Base-by-base conservation (phyloP, 2,113 vertebrate species). In the Scatophagus argus region DNA sequence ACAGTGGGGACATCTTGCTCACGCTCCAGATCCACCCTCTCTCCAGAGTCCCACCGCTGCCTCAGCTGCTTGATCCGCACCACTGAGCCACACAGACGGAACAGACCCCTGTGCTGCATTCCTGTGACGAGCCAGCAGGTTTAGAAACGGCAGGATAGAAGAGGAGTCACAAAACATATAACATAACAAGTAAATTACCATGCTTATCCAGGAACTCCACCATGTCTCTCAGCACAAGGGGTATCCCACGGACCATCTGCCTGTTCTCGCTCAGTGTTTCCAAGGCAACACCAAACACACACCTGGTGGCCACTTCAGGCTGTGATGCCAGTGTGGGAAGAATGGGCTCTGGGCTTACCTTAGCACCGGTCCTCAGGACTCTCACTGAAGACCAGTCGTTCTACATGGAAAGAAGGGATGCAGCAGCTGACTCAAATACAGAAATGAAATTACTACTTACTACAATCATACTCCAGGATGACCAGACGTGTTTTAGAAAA, bases 1-100 rank as follows among this genome's bases (percentile, higher is more conserved):
- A 95, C 94, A n/a, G 92, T 94, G 70, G 94, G 81, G 55, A 96
- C 86, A 51, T 96, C 95, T 38, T 85, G 92, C 39, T 95, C 94
- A 8, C 74, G 86, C 67, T 90, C 23, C 60, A 96, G 87, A 46
- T 94, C 92, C 75, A 96, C 88, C 46, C 77, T 47, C 74, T 95
- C 91, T 23, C 94, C 95, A 25, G 36, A 34, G 63, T 96, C 92
- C 83, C 94, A 96, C 41, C 89, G 92, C 85, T 90, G 77, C 77
- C 91, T 96, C 77, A 97, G 31, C 46, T 84, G 84, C 56, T 86
- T 90, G 69, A 93, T 86, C 76, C 90, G 93, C 6, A 84, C 88
- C 64, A 90, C 88, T 5, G 96, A 96, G 13, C 95, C 94, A 74
- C 91, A 90, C 62, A 95, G 71, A 9, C 93, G 88, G 76, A 97